Conservation (phyloP, 2,888 invertebrate genomes). For the Pherbina coryleti region DNA sequence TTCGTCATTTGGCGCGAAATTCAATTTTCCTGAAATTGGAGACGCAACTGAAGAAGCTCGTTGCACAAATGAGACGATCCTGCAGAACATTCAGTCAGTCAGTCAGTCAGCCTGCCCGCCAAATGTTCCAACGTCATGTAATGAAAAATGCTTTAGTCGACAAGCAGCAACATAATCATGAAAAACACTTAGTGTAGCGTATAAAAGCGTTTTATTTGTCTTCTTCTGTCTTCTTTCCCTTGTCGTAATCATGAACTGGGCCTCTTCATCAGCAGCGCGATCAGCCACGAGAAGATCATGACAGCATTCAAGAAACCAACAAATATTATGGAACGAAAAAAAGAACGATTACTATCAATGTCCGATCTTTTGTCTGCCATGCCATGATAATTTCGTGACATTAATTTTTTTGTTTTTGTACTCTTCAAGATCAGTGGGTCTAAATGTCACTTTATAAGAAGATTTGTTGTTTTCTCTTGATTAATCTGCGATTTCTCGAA, state of each 20-base stretch:
- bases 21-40: constrained; percentile 38
- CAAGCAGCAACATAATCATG: constrained; percentile 42
- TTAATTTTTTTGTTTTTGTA: constrained; percentile 47
- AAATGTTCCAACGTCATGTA: neutral
- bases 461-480: neutral
- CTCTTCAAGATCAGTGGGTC: neutral
- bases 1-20: constrained; percentile 40
- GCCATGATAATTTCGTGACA: constrained; percentile 62
- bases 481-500: too few relatives aligned
- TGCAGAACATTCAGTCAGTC: neutral
- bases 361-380: constrained; percentile 53
- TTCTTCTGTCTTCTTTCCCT: constrained; percentile 2
- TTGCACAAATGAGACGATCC: constrained; percentile 9
- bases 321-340: neutral
- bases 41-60: constrained; percentile 29
- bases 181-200: constrained; percentile 21
- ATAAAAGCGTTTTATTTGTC: constrained; percentile 25
- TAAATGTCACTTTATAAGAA: neutral
- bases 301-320: too few relatives aligned
- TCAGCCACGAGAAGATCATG: neutral
- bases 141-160: constrained; percentile 37
- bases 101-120: neutral
- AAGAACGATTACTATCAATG: constrained; percentile 46
- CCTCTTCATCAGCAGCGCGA: constrained; percentile 1
- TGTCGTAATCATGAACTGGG: constrained; percentile 5